phyloP scores from a whole-genome alignment of 2,113 vertebrate species.

The Eurypyga helias region DNA sequence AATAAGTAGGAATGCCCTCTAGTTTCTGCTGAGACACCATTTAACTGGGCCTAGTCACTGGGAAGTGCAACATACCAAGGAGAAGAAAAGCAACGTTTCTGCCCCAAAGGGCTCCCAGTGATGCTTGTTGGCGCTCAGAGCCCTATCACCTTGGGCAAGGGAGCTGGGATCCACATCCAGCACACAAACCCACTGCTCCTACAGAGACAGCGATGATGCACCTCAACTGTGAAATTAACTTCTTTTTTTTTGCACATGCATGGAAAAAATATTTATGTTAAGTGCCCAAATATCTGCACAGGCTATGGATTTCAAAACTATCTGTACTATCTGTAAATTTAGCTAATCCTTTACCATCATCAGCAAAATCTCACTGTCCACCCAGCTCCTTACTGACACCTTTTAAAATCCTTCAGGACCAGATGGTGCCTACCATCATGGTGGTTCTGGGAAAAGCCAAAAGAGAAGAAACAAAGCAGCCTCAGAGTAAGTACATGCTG shows the following conservation, averaged over 20 bases:
- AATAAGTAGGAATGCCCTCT: neutral
- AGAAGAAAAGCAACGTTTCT: neutral
- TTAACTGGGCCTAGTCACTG: neutral
- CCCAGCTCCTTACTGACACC: neutral
- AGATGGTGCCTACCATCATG: neutral
- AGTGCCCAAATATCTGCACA: neutral
- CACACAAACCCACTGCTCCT: neutral
- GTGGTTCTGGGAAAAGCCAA: neutral
- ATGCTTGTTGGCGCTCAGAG: neutral
- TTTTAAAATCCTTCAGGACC: neutral
- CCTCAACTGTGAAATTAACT: neutral
- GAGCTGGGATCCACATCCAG: neutral
- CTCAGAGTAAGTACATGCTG: neutral
- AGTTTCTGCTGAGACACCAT: neutral
- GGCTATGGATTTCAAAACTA: neutral
- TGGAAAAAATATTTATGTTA: neutral
- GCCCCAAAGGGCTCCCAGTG: neutral
- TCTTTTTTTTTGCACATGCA: neutral
- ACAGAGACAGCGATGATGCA: neutral
- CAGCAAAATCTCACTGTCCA: neutral
- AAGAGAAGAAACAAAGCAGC: neutral
- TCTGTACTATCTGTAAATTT: neutral
- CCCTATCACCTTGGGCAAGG: neutral
- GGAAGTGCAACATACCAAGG: neutral
- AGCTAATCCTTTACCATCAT: neutral